phyloP scores from a whole-genome alignment of 2,888 invertebrate genomes.

The Diloba caeruleocephala region DNA sequence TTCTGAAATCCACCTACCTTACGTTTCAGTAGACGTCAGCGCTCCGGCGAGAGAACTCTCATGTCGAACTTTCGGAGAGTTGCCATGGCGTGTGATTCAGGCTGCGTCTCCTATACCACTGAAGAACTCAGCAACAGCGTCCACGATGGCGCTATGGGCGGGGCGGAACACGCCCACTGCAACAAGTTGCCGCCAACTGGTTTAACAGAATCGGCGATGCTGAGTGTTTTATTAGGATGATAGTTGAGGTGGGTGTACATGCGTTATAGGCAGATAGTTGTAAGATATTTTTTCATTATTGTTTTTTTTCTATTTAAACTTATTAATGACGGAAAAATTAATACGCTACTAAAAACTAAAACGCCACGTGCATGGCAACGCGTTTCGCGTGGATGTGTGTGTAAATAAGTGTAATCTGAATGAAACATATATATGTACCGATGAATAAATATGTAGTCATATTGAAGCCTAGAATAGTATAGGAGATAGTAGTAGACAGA shows the following conservation, averaged over 20 bases:
- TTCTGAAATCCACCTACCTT: conserved; percentile 68
- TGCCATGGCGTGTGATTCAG: conserved; percentile 70
- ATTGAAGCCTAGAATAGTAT: no score
- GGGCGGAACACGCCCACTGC: conserved; percentile 72
- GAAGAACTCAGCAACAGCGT: conserved; percentile 23
- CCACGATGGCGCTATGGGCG: conserved; percentile 59
- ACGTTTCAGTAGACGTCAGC: conserved; percentile 88
- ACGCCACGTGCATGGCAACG: no score
- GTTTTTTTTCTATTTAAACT: no score
- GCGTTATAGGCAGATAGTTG: background rate
- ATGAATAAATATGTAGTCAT: no score
- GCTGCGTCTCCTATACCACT: conserved; percentile 45
- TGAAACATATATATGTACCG: no score
- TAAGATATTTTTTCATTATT: background rate
- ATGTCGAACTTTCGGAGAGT: conserved; percentile 83
- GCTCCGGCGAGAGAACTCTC: conserved; percentile 85
- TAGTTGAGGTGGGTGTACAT: conserved; percentile 32
- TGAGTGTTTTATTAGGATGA: conserved; percentile 36
- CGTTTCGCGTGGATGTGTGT: no score
- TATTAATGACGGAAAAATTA: no score
- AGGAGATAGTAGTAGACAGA: no score
- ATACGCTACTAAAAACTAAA: no score
- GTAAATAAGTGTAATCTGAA: no score
- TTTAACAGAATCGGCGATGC: conserved; percentile 20
- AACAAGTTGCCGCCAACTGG: conserved; percentile 73